Evolutionary conservation across 2,113 vertebrate species (phyloP), one percentile per base, ranked within the genome.

Genomic region (Galeopterus variegatus): DNA sequence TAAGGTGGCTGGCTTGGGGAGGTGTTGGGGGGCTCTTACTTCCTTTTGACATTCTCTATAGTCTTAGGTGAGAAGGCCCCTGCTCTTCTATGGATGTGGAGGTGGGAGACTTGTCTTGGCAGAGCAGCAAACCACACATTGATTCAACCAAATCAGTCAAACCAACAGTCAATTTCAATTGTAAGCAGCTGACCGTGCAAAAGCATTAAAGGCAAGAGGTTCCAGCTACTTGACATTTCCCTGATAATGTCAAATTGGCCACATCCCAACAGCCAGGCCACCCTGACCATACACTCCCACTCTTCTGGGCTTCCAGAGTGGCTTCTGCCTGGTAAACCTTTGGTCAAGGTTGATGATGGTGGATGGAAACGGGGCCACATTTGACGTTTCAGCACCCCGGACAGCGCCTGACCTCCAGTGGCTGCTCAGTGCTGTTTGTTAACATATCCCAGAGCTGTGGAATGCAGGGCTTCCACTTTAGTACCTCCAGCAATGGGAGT

Each of bases 331-430:
- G 2, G 1, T n/a, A 85, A 86, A 64, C 12, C 33, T 83, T 67
- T n/a, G 28, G 56, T 75, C 11, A 23, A 26, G 54, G 9, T 52
- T 85, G 48, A 77, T 85, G 48, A 77, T 12, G 2, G 41, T 33
- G 45, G 62, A 14, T 26, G 15, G 58, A 69, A 86, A 95, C 50
- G 31, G 28, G 79, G 33, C 84, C 23, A 18, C 0, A 0, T 2
- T 54, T 58, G 6, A 15, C 15, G 65, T 95, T 95, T 97, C 86
- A 97, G 91, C 65, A 97, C 88, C 65, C 1, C 1, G 81, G 69
- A 90, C 64, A 97, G 88, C 26, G 0, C 5, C 58, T 9, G 4
- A 3, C 21, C 13, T 9, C 41, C 0, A 0, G 3, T 0, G 0
- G 12, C 24, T 41, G 13, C 45, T 79, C 8, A 5, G 1, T 0